Percentiles rank a stretch among this genome's conserved stretches.
These are phyloP conservation scores for Cyclura pinguis DNA, from an alignment of 2,797 vertebrate genomes.

Conservation along the genomic window DNA sequence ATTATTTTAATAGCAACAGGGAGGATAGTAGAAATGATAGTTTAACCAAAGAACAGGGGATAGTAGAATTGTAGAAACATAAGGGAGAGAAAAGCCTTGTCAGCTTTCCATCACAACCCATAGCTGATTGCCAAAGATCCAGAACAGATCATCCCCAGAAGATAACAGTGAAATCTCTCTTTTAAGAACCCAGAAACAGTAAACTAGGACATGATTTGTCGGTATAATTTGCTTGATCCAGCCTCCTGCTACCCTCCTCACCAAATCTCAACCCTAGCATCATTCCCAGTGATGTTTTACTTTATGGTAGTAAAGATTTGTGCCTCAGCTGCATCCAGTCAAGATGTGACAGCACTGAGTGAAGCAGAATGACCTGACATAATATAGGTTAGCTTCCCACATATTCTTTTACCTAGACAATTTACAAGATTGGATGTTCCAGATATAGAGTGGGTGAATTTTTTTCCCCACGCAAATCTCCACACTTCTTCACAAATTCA, in stretches of 20 bases:
- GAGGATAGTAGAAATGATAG: not conserved
- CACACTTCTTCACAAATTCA: no score
- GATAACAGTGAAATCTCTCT: not conserved
- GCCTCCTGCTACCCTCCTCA: not conserved
- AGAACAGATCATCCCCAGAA: not conserved
- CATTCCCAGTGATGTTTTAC: no score
- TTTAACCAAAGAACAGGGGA: not conserved
- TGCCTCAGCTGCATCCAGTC: not conserved
- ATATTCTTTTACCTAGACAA: not conserved
- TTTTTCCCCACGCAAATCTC: no score
- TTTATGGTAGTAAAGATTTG: not conserved
- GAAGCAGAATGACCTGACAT: not conserved
- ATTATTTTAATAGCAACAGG: slow-evolving; percentile 23
- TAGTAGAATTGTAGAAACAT: not conserved
- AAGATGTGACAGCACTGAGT: not conserved
- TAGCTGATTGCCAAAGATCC: not conserved
- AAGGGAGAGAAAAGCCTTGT: not conserved
- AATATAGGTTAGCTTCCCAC: not conserved
- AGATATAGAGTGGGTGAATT: not conserved
- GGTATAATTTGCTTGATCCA: not conserved
- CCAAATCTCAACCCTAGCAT: not conserved
- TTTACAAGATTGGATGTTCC: not conserved
- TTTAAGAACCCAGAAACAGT: no score
- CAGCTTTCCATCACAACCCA: not conserved
- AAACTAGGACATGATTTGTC: no score